Base-by-base conservation (phyloP, 2,888 invertebrate species). In the Noctua pronuba region DNA sequence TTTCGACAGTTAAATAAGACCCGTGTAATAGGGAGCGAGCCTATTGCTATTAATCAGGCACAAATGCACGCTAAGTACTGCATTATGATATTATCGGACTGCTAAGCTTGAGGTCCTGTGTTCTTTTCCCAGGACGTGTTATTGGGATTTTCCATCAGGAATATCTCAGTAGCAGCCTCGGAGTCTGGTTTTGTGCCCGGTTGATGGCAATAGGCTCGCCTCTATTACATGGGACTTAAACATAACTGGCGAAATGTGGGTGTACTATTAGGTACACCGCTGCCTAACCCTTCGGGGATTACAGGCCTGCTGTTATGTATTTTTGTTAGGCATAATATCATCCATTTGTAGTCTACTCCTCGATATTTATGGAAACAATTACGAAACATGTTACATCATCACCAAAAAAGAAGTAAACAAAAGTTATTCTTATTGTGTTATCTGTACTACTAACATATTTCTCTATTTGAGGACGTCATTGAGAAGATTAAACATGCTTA, bases 391-490 rank as follows among this genome's bases (percentile, higher is more conserved):
- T 35, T 31, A 73, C 28, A 41, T 62, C 28, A 41, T 62, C 71
- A 72, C 65, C 16, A 5, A 41, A 44, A n/a, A n/a, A n/a, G n/a
- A n/a, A 41, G 16, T 38, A 62, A 76, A 28, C 38, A 55, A 55
- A 55, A 18, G 18, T n/a, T 4, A 28, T 24, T 28, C 24, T 21
- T 67, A 46, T 1, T n/a, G 2, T 66, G 44, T 77, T 66, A 77
- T 77, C 66, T 55, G 28, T 21, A 58, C 0, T 35, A 28, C 18
- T 5, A 31, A 31, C 64, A 28, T 38, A 62, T 31, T 60, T 11
- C 21, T 74, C 5, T 55, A 55, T 58, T 74, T 75, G 35, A 64
- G 24, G n/a, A 67, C 58, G 55, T 46, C 67, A 77, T 58, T 58
- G 55, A 46, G 58, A 52, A 21, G 6, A 46, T 35, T 62, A 35